These are phyloP conservation scores for Baccha elongata DNA, from an alignment of 2,888 invertebrate genomes.

Conservation along the genomic window DNA sequence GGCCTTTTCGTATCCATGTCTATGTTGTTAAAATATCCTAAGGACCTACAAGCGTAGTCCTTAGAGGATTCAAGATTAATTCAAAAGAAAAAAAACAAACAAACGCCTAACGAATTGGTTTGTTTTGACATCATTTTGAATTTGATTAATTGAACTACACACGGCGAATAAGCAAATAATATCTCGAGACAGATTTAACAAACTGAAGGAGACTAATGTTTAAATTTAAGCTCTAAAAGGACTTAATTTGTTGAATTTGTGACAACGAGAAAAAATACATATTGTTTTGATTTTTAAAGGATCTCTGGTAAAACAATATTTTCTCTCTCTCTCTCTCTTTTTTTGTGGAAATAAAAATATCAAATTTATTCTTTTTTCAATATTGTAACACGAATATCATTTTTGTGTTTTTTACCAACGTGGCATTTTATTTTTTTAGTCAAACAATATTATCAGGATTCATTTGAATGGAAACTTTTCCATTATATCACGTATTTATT, in stretches of 20 bases:
- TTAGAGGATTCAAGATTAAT: background rate
- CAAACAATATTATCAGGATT: no score
- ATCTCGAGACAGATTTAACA: background rate
- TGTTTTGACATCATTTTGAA: background rate
- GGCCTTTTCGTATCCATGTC: constrained; percentile 2
- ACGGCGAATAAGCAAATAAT: background rate
- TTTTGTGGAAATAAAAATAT: no score
- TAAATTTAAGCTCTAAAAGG: background rate
- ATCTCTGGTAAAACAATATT: no score
- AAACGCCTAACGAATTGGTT: background rate
- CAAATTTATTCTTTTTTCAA: no score
- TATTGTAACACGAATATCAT: no score
- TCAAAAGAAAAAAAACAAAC: background rate
- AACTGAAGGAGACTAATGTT: background rate
- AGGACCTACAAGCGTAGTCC: background rate
- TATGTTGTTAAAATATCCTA: background rate
- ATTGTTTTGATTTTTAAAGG: no score
- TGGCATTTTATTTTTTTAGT: no score
- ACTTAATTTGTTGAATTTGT: background rate
- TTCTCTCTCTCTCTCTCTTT: no score
- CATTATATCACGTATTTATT: constrained; percentile 17
- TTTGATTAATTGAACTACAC: constrained; percentile 3
- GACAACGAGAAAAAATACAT: background rate
- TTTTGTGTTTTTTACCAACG: no score
- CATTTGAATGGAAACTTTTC: constrained; percentile 1